These are phyloP conservation scores for Rotaria socialis DNA, from an alignment of 2,888 invertebrate genomes.

Conservation along the genomic window DNA sequence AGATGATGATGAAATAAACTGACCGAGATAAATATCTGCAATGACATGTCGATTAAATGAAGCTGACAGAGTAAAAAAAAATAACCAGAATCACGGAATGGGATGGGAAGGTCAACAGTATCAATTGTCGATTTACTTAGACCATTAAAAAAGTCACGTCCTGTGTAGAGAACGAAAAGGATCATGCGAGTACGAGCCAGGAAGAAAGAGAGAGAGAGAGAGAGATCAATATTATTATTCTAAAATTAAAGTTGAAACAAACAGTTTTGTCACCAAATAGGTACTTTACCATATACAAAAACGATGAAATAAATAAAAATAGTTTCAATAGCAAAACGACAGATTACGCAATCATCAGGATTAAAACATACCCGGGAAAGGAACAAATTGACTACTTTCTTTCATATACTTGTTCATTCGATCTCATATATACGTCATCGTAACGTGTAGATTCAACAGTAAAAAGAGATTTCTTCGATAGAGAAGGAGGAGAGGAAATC, in stretches of 20 bases:
- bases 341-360: background rate
- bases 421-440: background rate
- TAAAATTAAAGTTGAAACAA: background rate
- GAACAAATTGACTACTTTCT: background rate
- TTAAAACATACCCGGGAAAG: background rate
- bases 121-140: background rate
- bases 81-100: background rate
- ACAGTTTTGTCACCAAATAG: background rate
- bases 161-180: background rate
- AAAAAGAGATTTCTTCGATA: background rate
- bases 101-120: background rate
- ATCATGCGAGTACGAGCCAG: no score
- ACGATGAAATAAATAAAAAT: background rate
- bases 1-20: background rate
- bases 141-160: background rate
- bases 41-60: background rate
- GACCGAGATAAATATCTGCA: background rate
- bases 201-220: background rate
- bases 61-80: background rate
- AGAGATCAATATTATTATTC: background rate
- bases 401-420: background rate
- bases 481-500: background rate
- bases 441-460: background rate
- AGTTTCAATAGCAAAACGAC: background rate
- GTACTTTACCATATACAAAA: background rate